Conservation (phyloP, 2,113 vertebrate genomes). For the Phyllostomus discolor region DNA sequence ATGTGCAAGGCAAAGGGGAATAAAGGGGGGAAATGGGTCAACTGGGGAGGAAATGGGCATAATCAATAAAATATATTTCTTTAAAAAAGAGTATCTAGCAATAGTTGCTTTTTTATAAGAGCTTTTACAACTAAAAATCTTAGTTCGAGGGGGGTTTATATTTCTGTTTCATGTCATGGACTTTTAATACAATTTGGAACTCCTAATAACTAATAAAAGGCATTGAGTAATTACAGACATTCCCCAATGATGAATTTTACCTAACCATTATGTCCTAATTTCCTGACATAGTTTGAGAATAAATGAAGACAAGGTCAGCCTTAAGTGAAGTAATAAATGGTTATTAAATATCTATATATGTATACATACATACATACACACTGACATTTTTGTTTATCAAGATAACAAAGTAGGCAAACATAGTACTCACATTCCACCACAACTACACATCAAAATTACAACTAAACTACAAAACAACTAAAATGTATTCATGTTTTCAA, state of each 20-base stretch:
- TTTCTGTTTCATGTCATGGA: neutral
- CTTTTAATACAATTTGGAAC: neutral
- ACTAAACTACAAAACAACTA: neutral
- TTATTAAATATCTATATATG: neutral
- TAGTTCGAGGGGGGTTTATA: neutral
- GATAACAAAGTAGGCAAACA: neutral
- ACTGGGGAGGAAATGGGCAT: too few species aligned
- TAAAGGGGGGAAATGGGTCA: too few species aligned
- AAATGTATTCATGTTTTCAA: neutral
- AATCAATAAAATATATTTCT: too few species aligned
- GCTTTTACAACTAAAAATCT: neutral
- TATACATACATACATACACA: neutral
- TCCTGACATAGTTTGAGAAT: neutral
- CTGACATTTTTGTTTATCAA: neutral
- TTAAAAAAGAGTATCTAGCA: neutral
- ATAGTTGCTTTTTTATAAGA: neutral
- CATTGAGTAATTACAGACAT: neutral
- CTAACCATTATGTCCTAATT: neutral
- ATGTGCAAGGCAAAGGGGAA: too few species aligned
- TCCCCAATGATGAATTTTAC: neutral
- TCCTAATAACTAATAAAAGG: neutral
- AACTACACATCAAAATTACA: neutral
- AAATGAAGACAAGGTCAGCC: neutral
- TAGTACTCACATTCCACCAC: neutral
- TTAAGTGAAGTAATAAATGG: neutral